Percentiles rank a stretch among this genome's conserved stretches.
Conservation (phyloP, 1,140 invertebrate genomes). For the Trichonephila clavata region DNA sequence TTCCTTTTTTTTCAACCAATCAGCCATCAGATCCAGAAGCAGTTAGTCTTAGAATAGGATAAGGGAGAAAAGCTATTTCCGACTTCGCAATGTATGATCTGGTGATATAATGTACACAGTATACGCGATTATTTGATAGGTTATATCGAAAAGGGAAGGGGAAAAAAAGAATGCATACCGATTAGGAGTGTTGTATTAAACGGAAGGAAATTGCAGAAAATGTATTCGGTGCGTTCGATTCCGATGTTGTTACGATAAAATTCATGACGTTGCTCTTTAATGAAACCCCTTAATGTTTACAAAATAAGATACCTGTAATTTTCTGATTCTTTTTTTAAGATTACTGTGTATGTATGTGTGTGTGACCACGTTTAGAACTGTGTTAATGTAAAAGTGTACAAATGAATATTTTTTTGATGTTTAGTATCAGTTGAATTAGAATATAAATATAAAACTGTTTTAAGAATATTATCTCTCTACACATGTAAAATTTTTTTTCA, state of each 20-base stretch:
- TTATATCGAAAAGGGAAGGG: not conserved
- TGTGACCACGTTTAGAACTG: too few species aligned
- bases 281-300: too few species aligned
- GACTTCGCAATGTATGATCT: constrained; percentile 7
- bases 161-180: not conserved
- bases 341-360: too few species aligned
- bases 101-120: constrained; percentile 37
- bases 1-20: constrained; percentile 32
- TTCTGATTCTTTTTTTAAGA: too few species aligned
- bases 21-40: not conserved
- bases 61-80: constrained; percentile 53
- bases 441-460: too few species aligned
- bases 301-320: too few species aligned
- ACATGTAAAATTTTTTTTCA: too few species aligned
- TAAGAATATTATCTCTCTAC: too few species aligned
- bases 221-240: not conserved
- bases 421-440: too few species aligned
- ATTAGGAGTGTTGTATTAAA: not conserved
- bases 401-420: too few species aligned
- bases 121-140: constrained; percentile 22
- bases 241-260: not conserved
- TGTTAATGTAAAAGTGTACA: too few species aligned
- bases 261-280: not conserved
- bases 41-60: not conserved
- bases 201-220: constrained; percentile 3